Evolutionary conservation across 2,113 vertebrate genomes (phyloP), one percentile per base, ranked within the genome.

Genomic region (Gallinago undulata): DNA sequence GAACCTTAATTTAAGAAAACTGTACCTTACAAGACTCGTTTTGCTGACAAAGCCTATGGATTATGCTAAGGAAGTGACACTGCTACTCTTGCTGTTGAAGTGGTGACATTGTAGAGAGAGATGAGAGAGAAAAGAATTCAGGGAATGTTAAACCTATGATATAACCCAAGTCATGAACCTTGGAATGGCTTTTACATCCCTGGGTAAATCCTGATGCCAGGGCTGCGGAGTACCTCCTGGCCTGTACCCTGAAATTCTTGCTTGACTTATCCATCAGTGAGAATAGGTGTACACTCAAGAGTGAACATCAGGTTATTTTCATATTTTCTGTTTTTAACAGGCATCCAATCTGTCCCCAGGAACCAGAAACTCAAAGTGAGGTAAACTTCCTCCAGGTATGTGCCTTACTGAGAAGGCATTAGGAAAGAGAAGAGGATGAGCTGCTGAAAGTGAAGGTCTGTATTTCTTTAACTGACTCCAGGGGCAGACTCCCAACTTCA

Each of bases 171-270:
- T 47, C 19, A 8, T 24, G 27, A 63, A 18, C 7, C 8, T n/a
- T 37, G 24, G 10, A 2, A 3, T 31, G n/a, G 6, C 15, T 68
- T 68, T 72, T 87, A 59, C 24, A 68, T 7, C 23, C 13, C 10
- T 82, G 11, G 11, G 10, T 39, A 89, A 84, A 59, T 9, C 13
- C 3, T 2, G 3, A 21, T 8, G 33, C 7, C 10, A 55, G 45
- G 21, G 6, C 23, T 84, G 24, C 11, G 56, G 24, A 64, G 6
- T n/a, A 14, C 9, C n/a, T 66, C 22, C 30, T 35, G 21, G 17
- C 7, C 33, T 2, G 0, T 4, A 47, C 4, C 4, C 16, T n/a
- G 17, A 27, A 64, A 9, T 33, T 3, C 12, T 11, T 69, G 30
- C 73, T 84, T 84, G 39, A 48, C 17, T 51, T 66, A 35, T 7